phyloP scores from a whole-genome alignment of 2,113 vertebrate species.

The Heterotilapia buettikoferi region DNA sequence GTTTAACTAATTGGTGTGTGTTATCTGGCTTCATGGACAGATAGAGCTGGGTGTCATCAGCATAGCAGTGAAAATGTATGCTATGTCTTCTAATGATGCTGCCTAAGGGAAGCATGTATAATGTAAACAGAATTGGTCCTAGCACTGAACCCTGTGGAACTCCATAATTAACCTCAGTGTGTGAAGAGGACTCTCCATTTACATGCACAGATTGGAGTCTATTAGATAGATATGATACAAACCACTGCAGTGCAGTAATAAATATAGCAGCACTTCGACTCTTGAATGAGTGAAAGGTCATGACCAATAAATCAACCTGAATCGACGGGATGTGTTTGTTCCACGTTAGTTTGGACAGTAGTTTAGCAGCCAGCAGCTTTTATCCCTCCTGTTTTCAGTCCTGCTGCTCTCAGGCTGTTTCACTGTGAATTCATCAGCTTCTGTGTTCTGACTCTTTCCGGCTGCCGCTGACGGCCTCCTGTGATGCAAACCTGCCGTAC shows the following conservation, averaged over 20 bases:
- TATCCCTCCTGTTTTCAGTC: not conserved
- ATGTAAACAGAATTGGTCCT: not conserved
- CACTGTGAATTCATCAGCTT: not conserved
- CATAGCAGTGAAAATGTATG: too few relatives aligned
- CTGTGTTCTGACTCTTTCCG: not conserved
- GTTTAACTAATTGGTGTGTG: too few relatives aligned
- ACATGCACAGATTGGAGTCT: rapidly evolving
- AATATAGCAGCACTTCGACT: not conserved
- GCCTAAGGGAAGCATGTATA: not conserved
- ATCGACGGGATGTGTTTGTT: not conserved
- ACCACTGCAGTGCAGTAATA: rapidly evolving
- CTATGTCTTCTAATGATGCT: not conserved
- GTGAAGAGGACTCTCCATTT: not conserved
- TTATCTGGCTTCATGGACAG: too few relatives aligned
- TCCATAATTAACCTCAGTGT: not conserved
- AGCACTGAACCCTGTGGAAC: not conserved
- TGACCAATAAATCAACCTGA: not conserved
- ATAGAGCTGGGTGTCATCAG: too few relatives aligned
- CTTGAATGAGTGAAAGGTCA: not conserved
- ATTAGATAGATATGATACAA: not conserved
- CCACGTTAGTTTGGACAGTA: not conserved
- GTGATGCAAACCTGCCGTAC: not conserved
- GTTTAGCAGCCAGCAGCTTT: not conserved
- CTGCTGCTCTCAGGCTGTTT: not conserved
- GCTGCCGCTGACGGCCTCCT: not conserved